Evolutionary conservation across 2,113 vertebrate species (phyloP).

Genomic region (Semnopithecus entellus): DNA sequence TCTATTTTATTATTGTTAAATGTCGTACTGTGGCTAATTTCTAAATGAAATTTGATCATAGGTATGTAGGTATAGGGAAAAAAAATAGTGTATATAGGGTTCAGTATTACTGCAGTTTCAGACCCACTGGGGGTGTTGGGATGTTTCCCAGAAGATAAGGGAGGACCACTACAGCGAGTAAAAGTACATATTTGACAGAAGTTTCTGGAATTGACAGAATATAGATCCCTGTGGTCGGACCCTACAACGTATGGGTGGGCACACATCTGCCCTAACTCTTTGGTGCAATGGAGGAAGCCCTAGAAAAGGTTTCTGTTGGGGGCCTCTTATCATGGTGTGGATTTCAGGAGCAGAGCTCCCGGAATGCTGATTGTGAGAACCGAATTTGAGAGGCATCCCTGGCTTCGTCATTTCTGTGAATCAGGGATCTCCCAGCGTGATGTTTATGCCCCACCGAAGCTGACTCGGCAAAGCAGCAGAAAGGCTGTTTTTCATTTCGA

Average conservation of each 20-base stretch:
- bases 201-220: neutral
- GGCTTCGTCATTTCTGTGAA: neutral
- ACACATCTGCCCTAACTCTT: neutral
- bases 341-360: neutral
- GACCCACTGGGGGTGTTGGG: neutral
- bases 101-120: neutral
- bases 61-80: neutral
- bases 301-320: neutral
- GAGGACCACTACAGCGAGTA: neutral
- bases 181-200: neutral
- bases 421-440: neutral
- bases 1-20: neutral
- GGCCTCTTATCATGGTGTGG: neutral
- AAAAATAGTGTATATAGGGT: neutral
- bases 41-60: neutral
- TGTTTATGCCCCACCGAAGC: neutral
- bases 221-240: neutral
- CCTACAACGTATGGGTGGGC: neutral
- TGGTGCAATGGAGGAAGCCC: neutral
- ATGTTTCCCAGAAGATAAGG: neutral
- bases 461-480: neutral
- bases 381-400: neutral
- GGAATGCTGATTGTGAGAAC: neutral
- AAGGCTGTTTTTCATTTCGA: neutral
- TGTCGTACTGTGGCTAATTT: neutral